These are phyloP conservation scores for Copsychus sechellarum DNA, from an alignment of 2,113 vertebrate genomes.

Conservation along the genomic window DNA sequence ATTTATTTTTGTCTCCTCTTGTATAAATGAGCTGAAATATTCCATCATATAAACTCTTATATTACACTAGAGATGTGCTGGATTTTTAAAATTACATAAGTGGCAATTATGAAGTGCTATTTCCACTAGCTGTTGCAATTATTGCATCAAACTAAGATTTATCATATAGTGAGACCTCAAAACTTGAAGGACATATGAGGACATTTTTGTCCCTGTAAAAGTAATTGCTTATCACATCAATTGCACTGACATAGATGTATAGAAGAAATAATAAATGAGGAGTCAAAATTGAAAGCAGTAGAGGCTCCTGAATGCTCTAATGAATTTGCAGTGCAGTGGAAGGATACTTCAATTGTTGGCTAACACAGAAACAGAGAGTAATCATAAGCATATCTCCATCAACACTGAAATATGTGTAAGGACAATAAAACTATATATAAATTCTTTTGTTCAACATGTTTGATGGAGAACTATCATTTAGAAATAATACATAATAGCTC, in stretches of 20 bases:
- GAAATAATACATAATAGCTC: constrained; percentile 57
- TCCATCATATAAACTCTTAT: background rate
- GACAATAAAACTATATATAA: constrained; percentile 69
- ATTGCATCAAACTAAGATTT: constrained; percentile 3
- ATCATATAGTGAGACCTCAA: constrained; percentile 26
- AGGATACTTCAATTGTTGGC: background rate
- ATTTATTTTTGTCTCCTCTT: background rate
- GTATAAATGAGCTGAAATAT: background rate
- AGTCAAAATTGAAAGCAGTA: background rate
- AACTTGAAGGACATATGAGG: constrained; percentile 44
- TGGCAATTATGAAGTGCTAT: background rate
- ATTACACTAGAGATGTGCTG: background rate
- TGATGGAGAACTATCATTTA: constrained; percentile 51
- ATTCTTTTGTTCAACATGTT: constrained; percentile 52
- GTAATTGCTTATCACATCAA: background rate
- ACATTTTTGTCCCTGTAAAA: constrained; percentile 5
- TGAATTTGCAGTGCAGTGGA: background rate
- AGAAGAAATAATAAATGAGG: constrained; percentile 17
- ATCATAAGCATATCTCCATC: constrained; percentile 6
- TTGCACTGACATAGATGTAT: background rate
- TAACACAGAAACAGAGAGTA: constrained; percentile 8
- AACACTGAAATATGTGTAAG: constrained; percentile 40
- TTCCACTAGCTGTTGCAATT: background rate
- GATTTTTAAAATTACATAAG: background rate
- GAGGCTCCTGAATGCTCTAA: background rate